A percentile compares a stretch with the other conserved stretches of the same genome.
These are phyloP conservation scores for Cremastobaeus sp. DNA, from an alignment of 2,888 invertebrate species.

Conservation along the genomic window DNA sequence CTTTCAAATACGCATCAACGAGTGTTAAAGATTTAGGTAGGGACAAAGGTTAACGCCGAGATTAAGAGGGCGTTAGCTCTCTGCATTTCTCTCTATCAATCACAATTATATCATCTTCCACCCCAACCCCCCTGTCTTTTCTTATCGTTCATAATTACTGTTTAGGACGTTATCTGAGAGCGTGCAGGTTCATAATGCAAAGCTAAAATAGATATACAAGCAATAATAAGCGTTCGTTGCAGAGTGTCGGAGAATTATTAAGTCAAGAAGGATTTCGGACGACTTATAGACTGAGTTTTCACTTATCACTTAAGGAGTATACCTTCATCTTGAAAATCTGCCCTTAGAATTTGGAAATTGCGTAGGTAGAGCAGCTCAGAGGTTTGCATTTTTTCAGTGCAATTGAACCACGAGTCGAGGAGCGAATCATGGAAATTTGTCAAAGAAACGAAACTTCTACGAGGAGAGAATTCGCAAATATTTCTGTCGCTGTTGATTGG, in stretches of 20 bases:
- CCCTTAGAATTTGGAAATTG: too few species aligned
- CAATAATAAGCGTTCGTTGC: slow-evolving; percentile 27
- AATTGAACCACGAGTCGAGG: too few species aligned
- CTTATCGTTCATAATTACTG: slow-evolving; percentile 77
- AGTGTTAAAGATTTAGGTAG: too few species aligned
- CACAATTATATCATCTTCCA: slow-evolving; percentile 76
- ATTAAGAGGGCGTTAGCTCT: slow-evolving; percentile 78
- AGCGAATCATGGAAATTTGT: slow-evolving; percentile 18
- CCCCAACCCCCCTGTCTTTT: slow-evolving; percentile 62
- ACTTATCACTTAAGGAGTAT: too few species aligned
- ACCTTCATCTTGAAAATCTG: too few species aligned
- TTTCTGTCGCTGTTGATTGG: slow-evolving; percentile 42
- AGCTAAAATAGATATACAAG: slow-evolving; percentile 49
- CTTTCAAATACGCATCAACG: too few species aligned
- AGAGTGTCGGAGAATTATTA: slow-evolving; percentile 25
- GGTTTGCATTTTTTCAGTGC: too few species aligned
- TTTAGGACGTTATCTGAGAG: slow-evolving; percentile 74
- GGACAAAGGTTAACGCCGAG: slow-evolving; percentile 77
- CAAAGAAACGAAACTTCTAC: slow-evolving; percentile 15
- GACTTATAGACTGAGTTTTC: slow-evolving; percentile 12
- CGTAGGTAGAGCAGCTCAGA: too few species aligned
- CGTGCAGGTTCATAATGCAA: slow-evolving; percentile 41
- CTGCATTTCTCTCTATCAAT: slow-evolving; percentile 74
- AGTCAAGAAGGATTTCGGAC: slow-evolving; percentile 21
- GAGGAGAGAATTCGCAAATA: slow-evolving; percentile 32